Conservation (phyloP, 2,888 invertebrate species). For the Sesia bembeciformis region DNA sequence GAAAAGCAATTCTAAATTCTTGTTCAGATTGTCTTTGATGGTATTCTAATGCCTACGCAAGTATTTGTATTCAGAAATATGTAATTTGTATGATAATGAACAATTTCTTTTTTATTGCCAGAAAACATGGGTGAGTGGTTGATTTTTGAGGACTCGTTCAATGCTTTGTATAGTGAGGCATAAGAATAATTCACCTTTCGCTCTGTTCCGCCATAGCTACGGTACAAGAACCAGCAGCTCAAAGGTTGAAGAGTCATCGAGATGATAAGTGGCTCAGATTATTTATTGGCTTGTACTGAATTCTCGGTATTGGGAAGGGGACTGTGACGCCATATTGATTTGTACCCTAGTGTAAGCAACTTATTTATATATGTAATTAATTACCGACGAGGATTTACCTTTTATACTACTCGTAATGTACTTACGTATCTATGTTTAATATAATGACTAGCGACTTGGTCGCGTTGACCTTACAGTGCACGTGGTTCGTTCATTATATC, state of each 20-base stretch:
- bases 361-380: background rate
- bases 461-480: no score
- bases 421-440: no score
- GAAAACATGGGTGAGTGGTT: no score
- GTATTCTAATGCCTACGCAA: background rate
- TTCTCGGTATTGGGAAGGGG: slow-evolving; percentile 39
- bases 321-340: background rate
- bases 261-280: slow-evolving; percentile 54
- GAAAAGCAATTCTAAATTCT: background rate
- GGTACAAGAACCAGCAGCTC: slow-evolving; percentile 22
- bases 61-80: no score
- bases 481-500: no score
- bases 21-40: background rate
- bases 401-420: no score
- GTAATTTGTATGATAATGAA: no score
- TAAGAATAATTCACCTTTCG: slow-evolving; percentile 61
- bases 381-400: no score
- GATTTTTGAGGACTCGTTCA: slow-evolving; percentile 30
- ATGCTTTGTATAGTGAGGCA: slow-evolving; percentile 40
- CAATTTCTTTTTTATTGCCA: no score
- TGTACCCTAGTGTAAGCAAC: background rate
- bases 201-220: slow-evolving; percentile 53
- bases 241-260: slow-evolving; percentile 56
- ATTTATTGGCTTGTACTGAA: slow-evolving; percentile 62
- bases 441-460: no score